phyloP scores from a whole-genome alignment of 1,140 invertebrate species.

The Choristoneura fumiferana region DNA sequence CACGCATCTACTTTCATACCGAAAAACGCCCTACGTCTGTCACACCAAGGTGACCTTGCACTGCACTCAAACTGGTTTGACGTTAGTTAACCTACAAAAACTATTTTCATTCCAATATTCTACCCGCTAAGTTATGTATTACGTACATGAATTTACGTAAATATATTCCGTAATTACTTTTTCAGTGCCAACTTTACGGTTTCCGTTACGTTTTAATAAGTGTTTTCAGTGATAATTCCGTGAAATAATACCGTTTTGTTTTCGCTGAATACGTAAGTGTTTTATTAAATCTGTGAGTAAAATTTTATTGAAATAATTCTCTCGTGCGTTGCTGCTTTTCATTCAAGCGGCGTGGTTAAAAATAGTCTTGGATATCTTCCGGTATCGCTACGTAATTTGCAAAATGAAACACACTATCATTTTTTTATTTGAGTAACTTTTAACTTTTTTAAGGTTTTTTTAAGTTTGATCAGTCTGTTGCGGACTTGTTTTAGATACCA shows the following conservation, averaged over 20 bases:
- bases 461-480: too few relatives aligned
- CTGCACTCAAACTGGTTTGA: conserved; percentile 49
- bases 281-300: conserved; percentile 49
- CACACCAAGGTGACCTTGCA: conserved; percentile 71
- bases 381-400: conserved; percentile 4
- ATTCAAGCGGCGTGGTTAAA: conserved; percentile 50
- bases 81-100: conserved; percentile 57
- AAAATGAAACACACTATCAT: background rate
- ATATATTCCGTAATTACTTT: conserved; percentile 36
- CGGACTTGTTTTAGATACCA: too few relatives aligned
- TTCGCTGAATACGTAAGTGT: conserved; percentile 27
- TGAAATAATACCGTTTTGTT: conserved; percentile 20
- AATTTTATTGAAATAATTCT: conserved; percentile 45
- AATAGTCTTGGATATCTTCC: conserved; percentile 39
- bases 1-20: background rate
- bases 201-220: conserved; percentile 49
- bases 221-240: conserved; percentile 57
- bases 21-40: conserved; percentile 26
- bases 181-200: conserved; percentile 30
- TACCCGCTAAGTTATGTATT: conserved; percentile 67
- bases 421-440: background rate
- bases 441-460: too few relatives aligned
- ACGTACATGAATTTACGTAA: conserved; percentile 44
- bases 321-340: conserved; percentile 23
- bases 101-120: conserved; percentile 63